phyloP scores from a whole-genome alignment of 2,888 invertebrate species.

The Tenthredo distinguenda region DNA sequence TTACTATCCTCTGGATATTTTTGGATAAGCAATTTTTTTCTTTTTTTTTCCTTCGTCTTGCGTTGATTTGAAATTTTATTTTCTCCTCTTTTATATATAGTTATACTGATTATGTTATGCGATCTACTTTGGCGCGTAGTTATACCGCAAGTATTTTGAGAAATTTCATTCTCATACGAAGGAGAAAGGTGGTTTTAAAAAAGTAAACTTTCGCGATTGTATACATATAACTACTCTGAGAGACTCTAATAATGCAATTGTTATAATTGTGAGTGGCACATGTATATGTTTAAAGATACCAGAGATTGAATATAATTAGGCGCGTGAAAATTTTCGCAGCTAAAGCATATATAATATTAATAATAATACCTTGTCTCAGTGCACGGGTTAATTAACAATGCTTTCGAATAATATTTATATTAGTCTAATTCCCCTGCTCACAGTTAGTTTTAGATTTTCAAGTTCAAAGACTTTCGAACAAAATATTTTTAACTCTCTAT shows the following conservation, averaged over 20 bases:
- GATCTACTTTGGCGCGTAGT: neutral
- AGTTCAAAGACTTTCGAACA: neutral
- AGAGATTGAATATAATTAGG: conserved; percentile 3
- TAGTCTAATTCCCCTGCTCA: neutral
- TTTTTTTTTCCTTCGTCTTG: neutral
- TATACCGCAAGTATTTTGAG: conserved; percentile 22
- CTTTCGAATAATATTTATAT: neutral
- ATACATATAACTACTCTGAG: neutral
- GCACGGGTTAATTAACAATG: neutral
- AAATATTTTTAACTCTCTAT: neutral
- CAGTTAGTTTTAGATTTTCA: neutral
- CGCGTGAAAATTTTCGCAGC: conserved; percentile 18
- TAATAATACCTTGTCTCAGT: neutral
- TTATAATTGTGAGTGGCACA: neutral
- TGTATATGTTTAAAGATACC: neutral
- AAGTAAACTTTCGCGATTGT: conserved; percentile 38
- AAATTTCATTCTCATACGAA: conserved; percentile 6
- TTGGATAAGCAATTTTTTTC: neutral
- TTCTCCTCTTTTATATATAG: neutral
- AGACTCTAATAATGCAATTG: neutral
- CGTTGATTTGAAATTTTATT: neutral
- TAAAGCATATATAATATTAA: neutral
- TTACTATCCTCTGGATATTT: neutral
- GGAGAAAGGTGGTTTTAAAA: conserved; percentile 29
- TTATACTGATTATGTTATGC: neutral